Base-by-base conservation (phyloP, 2,113 vertebrate genomes). In the cat (Felis catus) region DNA sequence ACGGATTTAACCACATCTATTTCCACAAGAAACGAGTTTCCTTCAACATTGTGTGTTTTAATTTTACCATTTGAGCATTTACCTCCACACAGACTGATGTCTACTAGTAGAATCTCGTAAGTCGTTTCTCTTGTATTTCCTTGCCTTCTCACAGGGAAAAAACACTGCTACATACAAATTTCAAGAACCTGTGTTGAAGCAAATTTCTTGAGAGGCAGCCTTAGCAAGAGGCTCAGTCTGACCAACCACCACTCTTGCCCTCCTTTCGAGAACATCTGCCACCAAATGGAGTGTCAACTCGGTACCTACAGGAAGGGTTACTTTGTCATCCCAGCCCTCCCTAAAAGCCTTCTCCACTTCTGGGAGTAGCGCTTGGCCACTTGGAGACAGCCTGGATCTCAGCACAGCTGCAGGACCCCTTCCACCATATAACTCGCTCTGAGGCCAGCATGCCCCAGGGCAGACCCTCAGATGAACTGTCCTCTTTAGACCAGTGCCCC, bases 401-500 rank as follows among this genome's bases (percentile, higher is more conserved):
- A 36, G 55, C n/a, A 41, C 8, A 31, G 76, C 36, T 45, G 21
- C 9, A 11, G 23, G 61, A 31, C 36, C 70, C 55, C 16, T 21
- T 18, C 58, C 15, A 12, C 5, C 8, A 11, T 14, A 51, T 7
- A n/a, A 12, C 33, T 66, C 25, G 4, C 41, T 18, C 45, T 36
- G 29, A 23, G 7, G 31, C 36, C 13, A 74, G 45, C 33, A 7
- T 14, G 23, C 1, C 16, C 18, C 2, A 8, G 61, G 48, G 58
- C 12, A 68, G 23, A 33, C 25, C 41, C 12, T 14, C 27, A 36
- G 21, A 14, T 39, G 45, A 39, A 74, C n/a, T 53, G 14, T n/a
- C n/a, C 33, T 51, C 8, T 33, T 36, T 2, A 0, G 6, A 70
- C 0, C 0, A 1, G 3, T 8, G 13, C 13, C 36, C 12, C 36